Base-by-base conservation (phyloP, 2,113 vertebrate species). In the Anarrhichthys ocellatus region DNA sequence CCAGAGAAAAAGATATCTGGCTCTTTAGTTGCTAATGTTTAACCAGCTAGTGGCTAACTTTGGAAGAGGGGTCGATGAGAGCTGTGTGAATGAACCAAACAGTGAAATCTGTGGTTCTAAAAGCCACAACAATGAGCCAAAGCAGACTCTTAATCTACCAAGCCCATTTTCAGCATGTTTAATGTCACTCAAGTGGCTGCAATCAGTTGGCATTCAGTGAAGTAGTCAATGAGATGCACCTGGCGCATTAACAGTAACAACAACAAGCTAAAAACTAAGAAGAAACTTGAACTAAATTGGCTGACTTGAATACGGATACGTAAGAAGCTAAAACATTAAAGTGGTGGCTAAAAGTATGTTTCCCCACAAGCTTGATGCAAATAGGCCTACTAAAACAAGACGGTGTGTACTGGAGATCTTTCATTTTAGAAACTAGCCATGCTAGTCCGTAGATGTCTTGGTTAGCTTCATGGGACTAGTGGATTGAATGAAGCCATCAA, bases 151-250 rank as follows among this genome's bases (percentile, higher is more conserved):
- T 2, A 40, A 40, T 15, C 38, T 24, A 59, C 44, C 34, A 18
- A 52, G 36, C 42, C 58, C 24, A 18, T 73, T 62, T 46, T 9
- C 72, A n/a, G 27, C 4, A 2, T 48, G 20, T 63, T 52, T 18
- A 64, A n/a, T 75, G 44, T 38, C 44, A 50, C 22, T 24, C 42
- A 75, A 42, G 29, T 24, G 59, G 29, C 29, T 52, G 73, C 22
- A 54, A 76, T 76, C 61, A 64, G 46, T 27, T 22, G 61, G 59
- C 44, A 13, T 2, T 64, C 15, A 52, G 20, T 13, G 20, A 27
- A 65, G 52, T 20, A 76, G 73, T 65, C 46, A 65, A 76, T 0
- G 6, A 40, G 32, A 65, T 40, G 32, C 73, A 76, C 44, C 34
- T 76, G 61, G 42, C 20, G 0, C 42, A 27, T n/a, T 61, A 7